A percentile compares a stretch with the other conserved stretches of the same genome.
phyloP scores from a whole-genome alignment of 2,888 invertebrate genomes.

The Gymnosoma rotundatum region DNA sequence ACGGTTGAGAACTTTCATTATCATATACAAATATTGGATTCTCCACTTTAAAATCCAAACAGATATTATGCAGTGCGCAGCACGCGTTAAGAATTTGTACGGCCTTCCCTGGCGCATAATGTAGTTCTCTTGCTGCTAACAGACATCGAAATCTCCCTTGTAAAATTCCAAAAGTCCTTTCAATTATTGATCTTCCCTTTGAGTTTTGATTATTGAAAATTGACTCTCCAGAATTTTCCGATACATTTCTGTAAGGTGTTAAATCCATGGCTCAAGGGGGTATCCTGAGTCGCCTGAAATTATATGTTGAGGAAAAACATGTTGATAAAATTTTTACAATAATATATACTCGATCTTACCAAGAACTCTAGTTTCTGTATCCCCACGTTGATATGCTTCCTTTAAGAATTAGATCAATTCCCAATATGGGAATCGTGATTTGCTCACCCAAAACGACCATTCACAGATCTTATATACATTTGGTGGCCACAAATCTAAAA shows the following conservation, averaged over 20 bases:
- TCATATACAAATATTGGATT: no score
- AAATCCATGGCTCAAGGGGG: conserved; percentile 2
- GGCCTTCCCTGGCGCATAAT: conserved; percentile 30
- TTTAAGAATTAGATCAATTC: conserved; percentile 4
- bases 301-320: no score
- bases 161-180: conserved; percentile 10
- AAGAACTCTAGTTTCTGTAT: conserved; percentile 5
- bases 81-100: conserved; percentile 31
- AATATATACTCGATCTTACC: conserved; percentile 9
- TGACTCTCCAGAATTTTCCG: not conserved
- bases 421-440: conserved; percentile 33
- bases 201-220: not conserved
- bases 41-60: no score
- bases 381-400: not conserved
- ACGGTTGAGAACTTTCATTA: no score
- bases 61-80: no score
- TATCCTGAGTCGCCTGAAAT: no score
- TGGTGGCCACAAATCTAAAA: no score
- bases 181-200: conserved; percentile 8
- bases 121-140: no score
- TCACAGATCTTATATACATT: conserved; percentile 18
- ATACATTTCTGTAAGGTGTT: conserved; percentile 6
- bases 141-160: conserved; percentile 32
- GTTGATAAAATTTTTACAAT: no score
- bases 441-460: conserved; percentile 38